Conservation (phyloP, 1,140 invertebrate species). For the Drosophila aff. region DNA sequence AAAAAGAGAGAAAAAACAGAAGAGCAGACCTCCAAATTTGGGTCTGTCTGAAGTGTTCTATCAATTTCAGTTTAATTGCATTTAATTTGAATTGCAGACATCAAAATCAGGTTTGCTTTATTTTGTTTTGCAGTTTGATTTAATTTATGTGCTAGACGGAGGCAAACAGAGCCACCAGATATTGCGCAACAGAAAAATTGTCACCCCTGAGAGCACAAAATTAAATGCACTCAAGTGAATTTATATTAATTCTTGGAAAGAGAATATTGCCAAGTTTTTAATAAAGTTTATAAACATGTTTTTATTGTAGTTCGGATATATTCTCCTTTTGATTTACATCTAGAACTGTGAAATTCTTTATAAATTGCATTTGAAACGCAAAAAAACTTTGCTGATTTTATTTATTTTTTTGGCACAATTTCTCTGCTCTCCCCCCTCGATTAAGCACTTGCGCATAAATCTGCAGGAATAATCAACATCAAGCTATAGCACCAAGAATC, state of each 20-base stretch:
- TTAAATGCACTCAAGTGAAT: conserved; percentile 46
- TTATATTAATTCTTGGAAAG: neutral
- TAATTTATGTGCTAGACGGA: conserved; percentile 63
- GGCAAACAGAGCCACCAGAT: conserved; percentile 4
- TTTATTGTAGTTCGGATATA: neutral
- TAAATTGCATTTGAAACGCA: neutral
- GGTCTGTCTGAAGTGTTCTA: conserved; percentile 24
- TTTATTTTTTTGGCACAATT: conserved; percentile 44
- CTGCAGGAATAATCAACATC: conserved; percentile 43
- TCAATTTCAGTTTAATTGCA: conserved; percentile 74
- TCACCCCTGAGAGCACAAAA: conserved; percentile 5
- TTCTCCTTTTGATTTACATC: neutral
- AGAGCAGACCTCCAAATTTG: conserved; percentile 8
- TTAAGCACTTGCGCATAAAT: conserved; percentile 58
- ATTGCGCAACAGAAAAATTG: conserved; percentile 57
- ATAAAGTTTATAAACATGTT: neutral
- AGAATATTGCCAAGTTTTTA: neutral
- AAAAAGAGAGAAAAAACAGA: neutral
- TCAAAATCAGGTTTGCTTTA: conserved; percentile 28
- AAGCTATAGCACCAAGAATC: conserved; percentile 39
- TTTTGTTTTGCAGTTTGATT: conserved; percentile 62
- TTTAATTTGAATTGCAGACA: conserved; percentile 71
- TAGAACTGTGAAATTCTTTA: too few relatives aligned
- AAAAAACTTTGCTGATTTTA: conserved; percentile 1
- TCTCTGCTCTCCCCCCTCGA: conserved; percentile 1